These are phyloP conservation scores for Halichoerus grypus DNA, from an alignment of 2,113 vertebrate genomes.

Conservation along the genomic window DNA sequence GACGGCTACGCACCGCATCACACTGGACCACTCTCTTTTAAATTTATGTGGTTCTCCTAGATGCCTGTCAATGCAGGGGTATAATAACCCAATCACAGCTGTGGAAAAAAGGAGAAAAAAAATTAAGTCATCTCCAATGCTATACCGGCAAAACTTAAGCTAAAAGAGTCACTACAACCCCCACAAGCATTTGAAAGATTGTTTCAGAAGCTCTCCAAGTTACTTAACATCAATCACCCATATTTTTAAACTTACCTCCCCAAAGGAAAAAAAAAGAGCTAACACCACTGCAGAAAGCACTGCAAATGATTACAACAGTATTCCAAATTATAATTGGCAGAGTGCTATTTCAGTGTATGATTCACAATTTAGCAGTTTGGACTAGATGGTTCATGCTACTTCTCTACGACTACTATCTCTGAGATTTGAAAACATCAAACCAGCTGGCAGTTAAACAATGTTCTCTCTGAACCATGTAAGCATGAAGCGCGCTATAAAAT, in stretches of 20 bases:
- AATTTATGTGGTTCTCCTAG: slow-evolving; percentile 97
- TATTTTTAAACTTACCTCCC: slow-evolving; percentile 69
- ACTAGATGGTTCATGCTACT: background rate
- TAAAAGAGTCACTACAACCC: slow-evolving; percentile 31
- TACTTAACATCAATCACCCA: slow-evolving; percentile 5
- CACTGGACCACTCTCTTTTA: slow-evolving; percentile 98
- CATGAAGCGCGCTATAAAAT: background rate
- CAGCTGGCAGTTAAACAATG: slow-evolving; percentile 32
- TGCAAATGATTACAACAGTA: background rate
- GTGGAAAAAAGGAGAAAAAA: slow-evolving; percentile 79
- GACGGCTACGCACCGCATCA: slow-evolving; percentile 98
- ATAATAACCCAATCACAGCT: slow-evolving; percentile 96
- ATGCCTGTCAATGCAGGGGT: slow-evolving; percentile 96
- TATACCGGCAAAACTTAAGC: slow-evolving; percentile 48
- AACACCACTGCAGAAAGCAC: background rate
- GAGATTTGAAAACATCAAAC: slow-evolving; percentile 53
- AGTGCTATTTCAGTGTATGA: background rate
- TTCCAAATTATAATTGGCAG: background rate
- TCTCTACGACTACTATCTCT: background rate
- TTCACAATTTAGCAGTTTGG: slow-evolving; percentile 36
- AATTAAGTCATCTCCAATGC: slow-evolving; percentile 74
- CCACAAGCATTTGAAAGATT: slow-evolving; percentile 4
- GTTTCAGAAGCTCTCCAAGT: background rate
- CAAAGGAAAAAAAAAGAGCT: background rate
- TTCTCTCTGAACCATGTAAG: background rate